Evolutionary conservation across 2,797 vertebrate genomes (phyloP), one percentile per base, ranked within the genome.

Genomic region (Euthynnus affinis): DNA sequence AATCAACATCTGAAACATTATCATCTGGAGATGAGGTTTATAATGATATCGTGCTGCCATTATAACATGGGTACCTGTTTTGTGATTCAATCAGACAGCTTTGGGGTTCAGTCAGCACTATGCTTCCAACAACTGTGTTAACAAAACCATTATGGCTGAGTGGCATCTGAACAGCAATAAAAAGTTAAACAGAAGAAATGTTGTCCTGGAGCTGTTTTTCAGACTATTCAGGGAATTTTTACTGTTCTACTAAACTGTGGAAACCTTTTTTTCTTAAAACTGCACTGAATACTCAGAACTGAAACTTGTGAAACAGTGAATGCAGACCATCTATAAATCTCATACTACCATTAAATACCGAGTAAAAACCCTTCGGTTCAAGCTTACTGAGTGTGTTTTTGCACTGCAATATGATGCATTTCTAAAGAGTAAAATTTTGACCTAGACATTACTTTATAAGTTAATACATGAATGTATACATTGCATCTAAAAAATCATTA

Each of bases 1-100:
- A 80, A 91, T 87, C 75, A 85, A 61, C 81, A 61, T 48, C 60
- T 49, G 61, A 78, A 80, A 81, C 77, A 61, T n/a, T n/a, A 59
- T 80, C 71, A 79, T 53, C 79, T 60, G 40, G 44, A 65, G 73
- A 80, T 55, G 65, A 71, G 63, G 13, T 60, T 64, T 48, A 52
- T 75, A 58, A 79, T 72, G 20, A 82, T 67, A 55, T 46, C 27
- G 14, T 20, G 32, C 71, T 61, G 64, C 52, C 61, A 70, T 83
- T 65, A 60, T 49, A 48, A 80, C 62, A 74, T 7, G 5, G 71
- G 72, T 59, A 49, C 18, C 65, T 65, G 49, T 25, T 62, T 8
- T 44, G 22, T 71, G 63, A 76, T 42, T 56, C 27, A 51, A 66
- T 12, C 29, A 60, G 34, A 22, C 10, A 58, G 49, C 23, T 51